Base-by-base conservation (phyloP, 2,797 vertebrate species). In the Malurus splendens region DNA sequence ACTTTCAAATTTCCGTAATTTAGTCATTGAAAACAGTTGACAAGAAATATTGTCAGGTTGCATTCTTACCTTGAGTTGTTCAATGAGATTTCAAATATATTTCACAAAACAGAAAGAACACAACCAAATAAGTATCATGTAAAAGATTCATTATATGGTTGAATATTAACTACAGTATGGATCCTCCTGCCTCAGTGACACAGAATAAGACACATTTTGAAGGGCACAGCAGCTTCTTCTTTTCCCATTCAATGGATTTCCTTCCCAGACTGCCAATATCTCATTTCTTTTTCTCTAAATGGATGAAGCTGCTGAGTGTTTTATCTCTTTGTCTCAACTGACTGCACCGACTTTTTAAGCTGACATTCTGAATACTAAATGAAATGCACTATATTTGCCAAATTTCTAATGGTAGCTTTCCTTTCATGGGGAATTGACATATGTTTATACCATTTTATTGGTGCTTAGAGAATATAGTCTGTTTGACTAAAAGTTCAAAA, bases 361-460 rank as follows among this genome's bases (percentile, higher is more conserved):
- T 74, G 65, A 72, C 68, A 32, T 84, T 94, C 81, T 82, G 79
- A 66, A 83, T 61, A 32, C 27, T 61, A 54, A 82, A 73, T 85
- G 38, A 94, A 95, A 86, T 55, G 36, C 50, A 54, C 24, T 41
- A 23, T 67, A 90, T 72, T 87, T 86, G 57, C 85, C 77, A 87
- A 68, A 60, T 90, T 91, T 90, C 61, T 92, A 78, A 90, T 87
- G 45, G 78, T 65, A 39, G 28, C 50, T 95, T 95, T 70, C 45
- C 55, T 95, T 90, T 94, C 59, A 82, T 22, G 42, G 12, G 18
- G 60, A 76, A 72, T 82, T 78, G 62, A 83, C 41, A 66, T 62
- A 62, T 52, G 44, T 33, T 92, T 75, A 36, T 72, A 52, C 39
- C 7, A 1, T 75, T 91, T 59, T 52, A 16, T 54, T 82, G 59